Evolutionary conservation across 2,113 vertebrate species (phyloP).

Genomic region (Dendropsophus ebraccatus): DNA sequence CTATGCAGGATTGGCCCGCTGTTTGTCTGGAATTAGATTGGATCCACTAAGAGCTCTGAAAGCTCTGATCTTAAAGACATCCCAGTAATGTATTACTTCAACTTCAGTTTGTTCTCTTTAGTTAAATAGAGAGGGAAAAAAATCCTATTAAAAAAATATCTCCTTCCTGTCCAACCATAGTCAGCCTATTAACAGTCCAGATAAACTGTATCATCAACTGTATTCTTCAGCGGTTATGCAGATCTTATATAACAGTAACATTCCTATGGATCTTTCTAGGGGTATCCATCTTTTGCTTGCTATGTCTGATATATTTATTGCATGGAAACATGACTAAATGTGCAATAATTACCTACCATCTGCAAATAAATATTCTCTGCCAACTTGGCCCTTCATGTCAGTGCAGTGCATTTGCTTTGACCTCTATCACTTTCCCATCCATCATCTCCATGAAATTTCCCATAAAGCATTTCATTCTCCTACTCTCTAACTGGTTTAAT

Average conservation of each 20-base stretch:
- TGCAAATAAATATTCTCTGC: not conserved
- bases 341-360: not conserved
- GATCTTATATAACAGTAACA: not conserved
- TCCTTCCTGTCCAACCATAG: not conserved
- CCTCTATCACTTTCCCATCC: not conserved
- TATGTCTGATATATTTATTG: not conserved
- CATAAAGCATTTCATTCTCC: conserved; percentile 27
- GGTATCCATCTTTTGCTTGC: not conserved
- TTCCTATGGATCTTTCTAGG: not conserved
- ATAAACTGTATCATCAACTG: not conserved
- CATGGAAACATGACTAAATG: not conserved
- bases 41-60: too few species aligned
- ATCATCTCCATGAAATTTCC: conserved; percentile 2
- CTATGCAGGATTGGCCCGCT: too few species aligned
- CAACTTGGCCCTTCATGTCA: not conserved
- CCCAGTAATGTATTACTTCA: not conserved
- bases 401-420: not conserved
- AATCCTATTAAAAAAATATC: not conserved
- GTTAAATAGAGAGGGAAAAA: not conserved
- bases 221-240: not conserved
- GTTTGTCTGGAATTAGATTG: too few species aligned
- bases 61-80: not conserved
- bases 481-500: conserved; percentile 40
- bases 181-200: not conserved
- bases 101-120: not conserved